Conservation (phyloP, 2,113 vertebrate species). For the Cottus gobio region DNA sequence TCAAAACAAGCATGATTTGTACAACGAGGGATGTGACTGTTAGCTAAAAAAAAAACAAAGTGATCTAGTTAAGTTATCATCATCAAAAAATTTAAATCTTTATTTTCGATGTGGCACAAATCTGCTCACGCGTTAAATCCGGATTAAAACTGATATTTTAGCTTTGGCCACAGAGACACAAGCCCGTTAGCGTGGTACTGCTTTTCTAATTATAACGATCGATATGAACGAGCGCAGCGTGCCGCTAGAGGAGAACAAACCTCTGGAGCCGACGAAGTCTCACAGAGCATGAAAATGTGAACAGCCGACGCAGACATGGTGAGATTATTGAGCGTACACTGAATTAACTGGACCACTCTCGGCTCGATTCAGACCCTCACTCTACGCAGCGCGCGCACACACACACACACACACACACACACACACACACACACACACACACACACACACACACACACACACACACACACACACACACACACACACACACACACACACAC, state of each 20-base stretch:
- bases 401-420: slow-evolving; percentile 19
- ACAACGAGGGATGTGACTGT: no score
- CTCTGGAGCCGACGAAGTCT: slow-evolving; percentile 27
- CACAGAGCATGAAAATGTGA: slow-evolving; percentile 38
- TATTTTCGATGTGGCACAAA: no score
- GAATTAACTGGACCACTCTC: slow-evolving; percentile 26
- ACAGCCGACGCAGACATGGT: slow-evolving; percentile 32
- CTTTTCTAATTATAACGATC: not conserved
- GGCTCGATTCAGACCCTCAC: slow-evolving; percentile 17
- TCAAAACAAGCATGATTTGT: not conserved
- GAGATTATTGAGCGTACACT: slow-evolving; percentile 30
- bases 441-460: slow-evolving; percentile 14
- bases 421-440: slow-evolving; percentile 21
- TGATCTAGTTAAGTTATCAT: no score
- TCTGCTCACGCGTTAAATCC: no score
- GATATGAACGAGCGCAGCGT: not conserved
- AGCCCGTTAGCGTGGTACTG: not conserved
- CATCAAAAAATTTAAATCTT: no score
- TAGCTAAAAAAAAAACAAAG: no score
- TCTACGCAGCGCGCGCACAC: slow-evolving; percentile 4
- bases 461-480: not conserved
- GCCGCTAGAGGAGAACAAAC: slow-evolving; percentile 32
- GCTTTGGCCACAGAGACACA: not conserved
- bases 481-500: no score
- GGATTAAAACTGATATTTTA: no score